Percentiles rank a stretch among this genome's conserved stretches.
Conservation (phyloP, 2,888 invertebrate genomes). For the Emmelina monodactyla region DNA sequence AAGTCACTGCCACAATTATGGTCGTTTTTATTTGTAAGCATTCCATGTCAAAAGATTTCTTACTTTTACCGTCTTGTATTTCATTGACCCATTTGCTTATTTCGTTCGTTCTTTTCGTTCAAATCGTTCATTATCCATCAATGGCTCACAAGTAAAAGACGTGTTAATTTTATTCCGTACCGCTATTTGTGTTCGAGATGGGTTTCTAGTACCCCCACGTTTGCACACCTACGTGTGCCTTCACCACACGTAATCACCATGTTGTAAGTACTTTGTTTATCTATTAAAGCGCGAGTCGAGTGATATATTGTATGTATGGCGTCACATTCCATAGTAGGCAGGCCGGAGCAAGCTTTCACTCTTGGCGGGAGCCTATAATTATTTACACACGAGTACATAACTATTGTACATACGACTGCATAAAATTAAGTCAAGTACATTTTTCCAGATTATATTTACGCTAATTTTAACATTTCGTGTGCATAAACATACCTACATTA, state of each 20-base stretch:
- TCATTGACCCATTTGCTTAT: no score
- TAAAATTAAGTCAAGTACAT: no score
- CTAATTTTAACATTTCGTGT: no score
- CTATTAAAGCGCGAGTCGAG: constrained; percentile 3
- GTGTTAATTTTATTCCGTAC: constrained; percentile 55
- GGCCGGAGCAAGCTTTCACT: constrained; percentile 10
- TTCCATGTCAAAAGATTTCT: no score
- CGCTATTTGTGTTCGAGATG: constrained; percentile 71
- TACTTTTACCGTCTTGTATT: no score
- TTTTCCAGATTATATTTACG: no score
- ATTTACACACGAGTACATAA: background rate
- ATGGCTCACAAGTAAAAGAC: constrained; percentile 46
- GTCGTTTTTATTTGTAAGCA: no score
- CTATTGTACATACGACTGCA: background rate
- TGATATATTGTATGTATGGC: no score
- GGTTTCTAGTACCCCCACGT: constrained; percentile 73
- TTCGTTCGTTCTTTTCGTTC: background rate
- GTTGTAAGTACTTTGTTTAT: constrained; percentile 67
- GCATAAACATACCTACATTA: no score
- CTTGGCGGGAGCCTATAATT: constrained; percentile 10
- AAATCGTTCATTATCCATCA: constrained; percentile 44
- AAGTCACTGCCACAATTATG: no score
- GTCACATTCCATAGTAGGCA: background rate
- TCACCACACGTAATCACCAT: constrained; percentile 66
- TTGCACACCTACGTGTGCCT: constrained; percentile 80